These are phyloP conservation scores for Cryptoprocta ferox DNA, from an alignment of 2,797 vertebrate genomes.

Conservation along the genomic window DNA sequence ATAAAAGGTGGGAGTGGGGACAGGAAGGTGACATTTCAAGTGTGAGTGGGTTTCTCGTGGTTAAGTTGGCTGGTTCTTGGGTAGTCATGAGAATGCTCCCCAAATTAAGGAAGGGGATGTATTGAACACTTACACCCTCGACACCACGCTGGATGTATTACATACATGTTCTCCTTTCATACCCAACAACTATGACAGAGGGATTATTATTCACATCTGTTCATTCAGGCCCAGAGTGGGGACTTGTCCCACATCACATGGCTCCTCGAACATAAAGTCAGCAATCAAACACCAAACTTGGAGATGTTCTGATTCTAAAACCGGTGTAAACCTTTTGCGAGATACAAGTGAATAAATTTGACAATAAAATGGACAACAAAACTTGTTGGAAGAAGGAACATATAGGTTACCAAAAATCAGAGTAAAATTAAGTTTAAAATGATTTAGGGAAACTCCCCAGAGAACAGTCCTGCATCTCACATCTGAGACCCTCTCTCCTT, in stretches of 20 bases:
- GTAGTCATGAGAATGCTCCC: not conserved
- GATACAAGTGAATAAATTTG: not conserved
- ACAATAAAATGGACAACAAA: not conserved
- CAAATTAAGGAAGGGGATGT: not conserved
- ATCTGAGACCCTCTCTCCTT: not conserved
- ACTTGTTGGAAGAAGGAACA: not conserved
- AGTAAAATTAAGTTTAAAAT: not conserved
- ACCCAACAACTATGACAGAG: not conserved
- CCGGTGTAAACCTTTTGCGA: not conserved
- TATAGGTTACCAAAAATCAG: not conserved
- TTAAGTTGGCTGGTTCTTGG: not conserved
- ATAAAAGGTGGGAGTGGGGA: not conserved
- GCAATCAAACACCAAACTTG: not conserved
- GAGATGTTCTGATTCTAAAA: not conserved
- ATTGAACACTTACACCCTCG: no score
- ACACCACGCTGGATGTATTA: rapidly evolving
- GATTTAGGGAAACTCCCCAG: not conserved
- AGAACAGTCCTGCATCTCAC: not conserved
- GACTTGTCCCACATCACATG: not conserved
- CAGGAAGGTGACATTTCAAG: not conserved
- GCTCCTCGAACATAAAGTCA: not conserved
- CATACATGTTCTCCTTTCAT: not conserved
- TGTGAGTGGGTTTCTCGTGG: not conserved
- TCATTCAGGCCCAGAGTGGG: not conserved
- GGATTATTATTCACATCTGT: not conserved